phyloP scores from a whole-genome alignment of 2,888 invertebrate genomes.

The Drosophila cognata region DNA sequence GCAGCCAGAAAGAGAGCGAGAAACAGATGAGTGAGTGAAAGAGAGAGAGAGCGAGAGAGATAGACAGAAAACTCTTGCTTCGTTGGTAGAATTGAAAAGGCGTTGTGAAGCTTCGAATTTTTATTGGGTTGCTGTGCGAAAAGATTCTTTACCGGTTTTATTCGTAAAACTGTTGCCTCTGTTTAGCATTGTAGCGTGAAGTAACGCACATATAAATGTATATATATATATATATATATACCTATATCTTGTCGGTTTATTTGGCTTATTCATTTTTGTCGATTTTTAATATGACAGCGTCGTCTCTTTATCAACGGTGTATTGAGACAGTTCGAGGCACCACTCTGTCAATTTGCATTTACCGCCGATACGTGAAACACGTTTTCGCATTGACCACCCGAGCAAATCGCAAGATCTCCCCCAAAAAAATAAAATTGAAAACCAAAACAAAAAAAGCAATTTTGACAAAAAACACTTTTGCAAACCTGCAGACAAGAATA shows the following conservation, averaged over 20 bases:
- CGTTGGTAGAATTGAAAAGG: constrained; percentile 4
- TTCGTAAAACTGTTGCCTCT: constrained; percentile 46
- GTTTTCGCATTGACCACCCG: constrained; percentile 61
- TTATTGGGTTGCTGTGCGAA: constrained; percentile 29
- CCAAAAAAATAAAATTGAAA: constrained; percentile 4
- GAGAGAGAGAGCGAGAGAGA: not conserved
- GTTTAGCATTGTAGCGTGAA: constrained; percentile 76
- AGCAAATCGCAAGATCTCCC: constrained; percentile 5
- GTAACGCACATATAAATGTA: constrained; percentile 11
- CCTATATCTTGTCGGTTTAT: constrained; percentile 28
- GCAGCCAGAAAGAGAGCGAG: not conserved
- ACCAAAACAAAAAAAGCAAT: not conserved
- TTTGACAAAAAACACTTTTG: constrained; percentile 4
- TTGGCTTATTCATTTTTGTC: constrained; percentile 63
- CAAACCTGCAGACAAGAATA: constrained; percentile 7
- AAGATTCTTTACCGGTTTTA: constrained; percentile 67
- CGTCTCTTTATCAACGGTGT: constrained; percentile 44
- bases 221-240: not conserved
- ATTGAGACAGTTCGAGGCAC: constrained; percentile 35
- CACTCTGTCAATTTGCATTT: constrained; percentile 40
- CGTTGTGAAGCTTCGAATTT: constrained; percentile 35
- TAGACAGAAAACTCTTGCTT: constrained; percentile 14
- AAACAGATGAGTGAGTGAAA: not conserved
- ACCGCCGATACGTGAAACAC: constrained; percentile 53
- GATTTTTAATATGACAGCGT: constrained; percentile 66